These are phyloP conservation scores for Stenodema calcarata DNA, from an alignment of 2,888 invertebrate species.

Conservation along the genomic window DNA sequence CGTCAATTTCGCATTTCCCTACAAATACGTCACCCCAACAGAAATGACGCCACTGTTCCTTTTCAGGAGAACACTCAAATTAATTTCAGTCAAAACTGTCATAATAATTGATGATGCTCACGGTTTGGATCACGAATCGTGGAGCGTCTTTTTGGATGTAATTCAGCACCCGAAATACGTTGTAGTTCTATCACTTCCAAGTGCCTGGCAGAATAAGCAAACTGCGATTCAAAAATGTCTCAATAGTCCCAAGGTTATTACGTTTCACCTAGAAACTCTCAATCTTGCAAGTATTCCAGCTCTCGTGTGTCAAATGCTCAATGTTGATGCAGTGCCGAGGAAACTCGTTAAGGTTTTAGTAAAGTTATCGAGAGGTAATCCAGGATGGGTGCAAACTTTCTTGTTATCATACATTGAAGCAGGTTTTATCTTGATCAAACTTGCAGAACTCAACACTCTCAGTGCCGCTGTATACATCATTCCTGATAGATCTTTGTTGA, in stretches of 20 bases:
- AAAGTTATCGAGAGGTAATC: conserved; percentile 55
- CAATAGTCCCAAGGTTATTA: conserved; percentile 25
- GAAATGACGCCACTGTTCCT: conserved; percentile 40
- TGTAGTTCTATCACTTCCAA: conserved; percentile 47
- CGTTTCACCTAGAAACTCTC: conserved; percentile 62
- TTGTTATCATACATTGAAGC: conserved; percentile 51
- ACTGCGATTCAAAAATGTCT: conserved; percentile 31
- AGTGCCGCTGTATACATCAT: conserved; percentile 33
- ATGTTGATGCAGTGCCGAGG: conserved; percentile 66
- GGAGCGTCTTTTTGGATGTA: conserved; percentile 45
- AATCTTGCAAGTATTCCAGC: conserved; percentile 62
- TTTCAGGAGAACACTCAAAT: conserved; percentile 36
- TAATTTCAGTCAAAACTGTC: conserved; percentile 43
- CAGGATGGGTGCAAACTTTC: conserved; percentile 56
- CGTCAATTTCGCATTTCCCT: conserved; percentile 50
- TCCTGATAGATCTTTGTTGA: conserved; percentile 40
- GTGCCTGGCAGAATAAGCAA: conserved; percentile 48
- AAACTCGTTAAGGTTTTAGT: conserved; percentile 62
- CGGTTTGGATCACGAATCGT: conserved; percentile 50
- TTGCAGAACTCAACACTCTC: conserved; percentile 21
- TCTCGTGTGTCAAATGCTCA: conserved; percentile 69
- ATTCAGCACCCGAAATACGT: conserved; percentile 42
- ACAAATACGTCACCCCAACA: conserved; percentile 27
- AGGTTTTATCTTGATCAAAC: conserved; percentile 46
- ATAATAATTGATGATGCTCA: conserved; percentile 54